Evolutionary conservation across 1,140 invertebrate genomes (phyloP).

Genomic region (Maniola jurtina): DNA sequence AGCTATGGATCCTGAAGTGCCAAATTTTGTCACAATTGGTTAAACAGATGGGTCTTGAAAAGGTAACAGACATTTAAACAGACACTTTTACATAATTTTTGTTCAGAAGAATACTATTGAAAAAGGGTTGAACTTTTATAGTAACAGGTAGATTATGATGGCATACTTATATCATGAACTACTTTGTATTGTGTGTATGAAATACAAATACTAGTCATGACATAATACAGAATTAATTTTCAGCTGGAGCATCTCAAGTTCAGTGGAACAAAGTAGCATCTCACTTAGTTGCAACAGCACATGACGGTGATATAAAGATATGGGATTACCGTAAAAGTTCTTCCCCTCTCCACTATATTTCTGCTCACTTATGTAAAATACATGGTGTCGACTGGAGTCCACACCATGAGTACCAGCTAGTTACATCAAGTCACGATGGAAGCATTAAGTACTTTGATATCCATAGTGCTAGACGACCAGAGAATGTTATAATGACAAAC

Average conservation of each 20-base stretch:
- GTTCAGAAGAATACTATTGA: too few relatives aligned
- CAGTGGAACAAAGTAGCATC: constrained; percentile 93
- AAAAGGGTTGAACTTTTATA: too few relatives aligned
- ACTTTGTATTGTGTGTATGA: too few relatives aligned
- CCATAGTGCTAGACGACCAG: constrained; percentile 88
- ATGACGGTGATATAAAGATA: constrained; percentile 96
- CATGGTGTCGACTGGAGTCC: constrained; percentile 97
- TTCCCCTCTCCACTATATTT: constrained; percentile 93
- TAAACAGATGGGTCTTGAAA: too few relatives aligned
- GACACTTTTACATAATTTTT: too few relatives aligned
- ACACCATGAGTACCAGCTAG: constrained; percentile 89
- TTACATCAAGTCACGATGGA: constrained; percentile 96
- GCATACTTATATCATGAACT: too few relatives aligned
- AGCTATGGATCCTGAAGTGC: too few relatives aligned
- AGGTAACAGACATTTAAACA: too few relatives aligned
- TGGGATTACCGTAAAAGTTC: constrained; percentile 96
- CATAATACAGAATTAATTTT: constrained; percentile 1
- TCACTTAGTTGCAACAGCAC: constrained; percentile 93
- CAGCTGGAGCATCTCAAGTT: constrained; percentile 95
- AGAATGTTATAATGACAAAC: constrained; percentile 89
- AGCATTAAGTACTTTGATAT: constrained; percentile 97
- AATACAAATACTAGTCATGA: too few relatives aligned
- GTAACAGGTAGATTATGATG: too few relatives aligned
- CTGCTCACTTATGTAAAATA: constrained; percentile 95
- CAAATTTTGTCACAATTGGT: too few relatives aligned